Conservation (phyloP, 2,888 invertebrate species). For the Pterostichus niger region DNA sequence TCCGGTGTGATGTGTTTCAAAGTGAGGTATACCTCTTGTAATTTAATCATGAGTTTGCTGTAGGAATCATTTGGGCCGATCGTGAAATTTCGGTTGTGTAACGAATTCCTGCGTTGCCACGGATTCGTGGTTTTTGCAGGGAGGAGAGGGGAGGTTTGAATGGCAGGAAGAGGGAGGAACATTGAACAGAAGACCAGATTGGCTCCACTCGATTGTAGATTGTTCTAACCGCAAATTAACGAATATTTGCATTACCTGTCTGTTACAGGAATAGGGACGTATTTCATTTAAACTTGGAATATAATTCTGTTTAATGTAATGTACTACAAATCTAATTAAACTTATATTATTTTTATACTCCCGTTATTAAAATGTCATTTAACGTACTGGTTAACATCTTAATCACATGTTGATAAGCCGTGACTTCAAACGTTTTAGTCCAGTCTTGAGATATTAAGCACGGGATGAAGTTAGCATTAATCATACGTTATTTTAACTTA, state of each 20-base stretch:
- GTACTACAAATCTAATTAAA: too few relatives aligned
- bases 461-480: too few relatives aligned
- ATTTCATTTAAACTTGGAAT: too few relatives aligned
- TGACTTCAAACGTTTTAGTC: too few relatives aligned
- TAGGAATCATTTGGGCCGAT: constrained; percentile 31
- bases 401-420: too few relatives aligned
- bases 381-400: too few relatives aligned
- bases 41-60: constrained; percentile 36
- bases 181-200: constrained; percentile 5
- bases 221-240: constrained; percentile 17
- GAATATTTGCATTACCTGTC: constrained; percentile 1
- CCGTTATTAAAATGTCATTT: too few relatives aligned
- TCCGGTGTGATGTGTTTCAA: not conserved
- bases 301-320: too few relatives aligned
- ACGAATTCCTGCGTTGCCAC: constrained; percentile 29
- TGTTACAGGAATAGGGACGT: constrained; percentile 11
- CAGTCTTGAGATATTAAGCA: too few relatives aligned
- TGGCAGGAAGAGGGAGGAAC: constrained; percentile 13
- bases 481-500: too few relatives aligned
- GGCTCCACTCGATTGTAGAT: constrained; percentile 13
- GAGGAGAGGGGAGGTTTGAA: not conserved
- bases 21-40: constrained; percentile 21
- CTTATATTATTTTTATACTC: too few relatives aligned
- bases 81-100: constrained; percentile 33
- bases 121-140: constrained; percentile 39